A percentile compares a stretch with the other conserved stretches of the same genome.
Evolutionary conservation across 2,797 vertebrate genomes (phyloP).

Genomic region (Cryptoblepharus egeriae): DNA sequence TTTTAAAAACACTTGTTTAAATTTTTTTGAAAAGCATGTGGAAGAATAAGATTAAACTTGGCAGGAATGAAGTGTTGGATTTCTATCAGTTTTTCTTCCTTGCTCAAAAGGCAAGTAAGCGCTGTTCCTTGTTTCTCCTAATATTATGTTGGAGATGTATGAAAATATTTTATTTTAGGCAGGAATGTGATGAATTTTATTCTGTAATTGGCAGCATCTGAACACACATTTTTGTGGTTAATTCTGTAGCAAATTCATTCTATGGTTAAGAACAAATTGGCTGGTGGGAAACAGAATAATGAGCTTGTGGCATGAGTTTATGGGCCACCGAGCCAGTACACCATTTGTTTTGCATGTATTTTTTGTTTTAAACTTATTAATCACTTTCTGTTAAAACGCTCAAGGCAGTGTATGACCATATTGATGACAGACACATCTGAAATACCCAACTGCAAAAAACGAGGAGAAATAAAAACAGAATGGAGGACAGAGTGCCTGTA

Average conservation of each 20-base stretch:
- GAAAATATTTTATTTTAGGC: conserved; percentile 16
- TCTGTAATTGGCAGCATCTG: conserved; percentile 34
- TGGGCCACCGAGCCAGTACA: not conserved
- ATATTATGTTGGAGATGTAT: conserved; percentile 23
- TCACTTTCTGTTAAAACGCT: not conserved
- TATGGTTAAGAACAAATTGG: not conserved
- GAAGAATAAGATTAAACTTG: conserved; percentile 34
- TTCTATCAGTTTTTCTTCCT: conserved; percentile 11
- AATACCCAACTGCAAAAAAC: not conserved
- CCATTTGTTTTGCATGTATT: not conserved
- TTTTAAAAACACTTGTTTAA: conserved; percentile 30
- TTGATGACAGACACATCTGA: not conserved
- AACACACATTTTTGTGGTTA: conserved; percentile 19
- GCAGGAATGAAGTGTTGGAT: conserved; percentile 11
- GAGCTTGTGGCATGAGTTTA: conserved; percentile 17
- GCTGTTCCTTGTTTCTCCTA: not conserved
- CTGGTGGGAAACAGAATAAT: not conserved
- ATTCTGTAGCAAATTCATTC: conserved; percentile 8
- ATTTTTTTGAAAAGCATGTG: conserved; percentile 25
- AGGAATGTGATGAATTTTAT: conserved; percentile 7
- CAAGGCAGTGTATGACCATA: not conserved
- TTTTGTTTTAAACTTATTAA: not conserved
- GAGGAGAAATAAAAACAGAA: not conserved
- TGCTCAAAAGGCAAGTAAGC: conserved; percentile 11
- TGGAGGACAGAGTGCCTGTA: too few species aligned